These are phyloP conservation scores for Acrocephalus kingi DNA, from an alignment of 2,113 vertebrate species.

Conservation along the genomic window DNA sequence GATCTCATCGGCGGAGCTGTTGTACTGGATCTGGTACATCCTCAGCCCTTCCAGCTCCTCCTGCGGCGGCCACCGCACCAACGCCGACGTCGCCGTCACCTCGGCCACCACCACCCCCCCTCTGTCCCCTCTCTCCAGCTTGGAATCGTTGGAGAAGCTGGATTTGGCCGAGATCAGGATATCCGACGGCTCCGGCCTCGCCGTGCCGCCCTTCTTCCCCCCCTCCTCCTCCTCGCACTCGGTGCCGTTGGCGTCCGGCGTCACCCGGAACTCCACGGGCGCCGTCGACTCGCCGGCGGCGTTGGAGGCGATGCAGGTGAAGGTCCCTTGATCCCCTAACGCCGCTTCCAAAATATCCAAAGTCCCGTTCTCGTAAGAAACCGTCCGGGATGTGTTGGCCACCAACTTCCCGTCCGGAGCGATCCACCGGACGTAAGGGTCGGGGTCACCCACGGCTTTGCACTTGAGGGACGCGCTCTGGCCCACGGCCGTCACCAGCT, in stretches of 20 bases:
- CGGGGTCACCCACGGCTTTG: slow-evolving; percentile 91
- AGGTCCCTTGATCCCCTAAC: slow-evolving; percentile 80
- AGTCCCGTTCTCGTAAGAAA: slow-evolving; percentile 88
- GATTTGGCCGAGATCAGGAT: slow-evolving; percentile 87
- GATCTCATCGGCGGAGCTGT: slow-evolving; percentile 89
- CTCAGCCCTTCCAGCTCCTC: slow-evolving; percentile 79
- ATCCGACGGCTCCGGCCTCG: slow-evolving; percentile 82
- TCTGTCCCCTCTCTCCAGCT: slow-evolving; percentile 55
- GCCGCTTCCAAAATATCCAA: slow-evolving; percentile 84
- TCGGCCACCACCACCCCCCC: slow-evolving; percentile 80
- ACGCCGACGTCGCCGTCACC: slow-evolving; percentile 87
- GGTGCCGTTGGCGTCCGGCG: slow-evolving; percentile 85
- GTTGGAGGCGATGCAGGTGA: slow-evolving; percentile 94
- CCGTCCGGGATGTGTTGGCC: slow-evolving; percentile 83
- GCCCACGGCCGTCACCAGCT: slow-evolving; percentile 74
- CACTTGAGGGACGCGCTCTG: slow-evolving; percentile 86
- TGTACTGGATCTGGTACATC: slow-evolving; percentile 97
- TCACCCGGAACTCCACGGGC: slow-evolving; percentile 82
- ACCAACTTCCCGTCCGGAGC: slow-evolving; percentile 88
- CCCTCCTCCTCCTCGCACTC: slow-evolving; percentile 83
- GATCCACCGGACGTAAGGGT: slow-evolving; percentile 93
- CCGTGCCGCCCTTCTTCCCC: neutral
- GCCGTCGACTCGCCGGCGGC: slow-evolving; percentile 92
- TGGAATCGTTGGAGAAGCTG: slow-evolving; percentile 71
- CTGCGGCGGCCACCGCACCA: slow-evolving; percentile 89